Percentiles rank a stretch among this genome's conserved stretches.
These are phyloP conservation scores for Acleris emargana DNA, from an alignment of 2,888 invertebrate species.

Conservation along the genomic window DNA sequence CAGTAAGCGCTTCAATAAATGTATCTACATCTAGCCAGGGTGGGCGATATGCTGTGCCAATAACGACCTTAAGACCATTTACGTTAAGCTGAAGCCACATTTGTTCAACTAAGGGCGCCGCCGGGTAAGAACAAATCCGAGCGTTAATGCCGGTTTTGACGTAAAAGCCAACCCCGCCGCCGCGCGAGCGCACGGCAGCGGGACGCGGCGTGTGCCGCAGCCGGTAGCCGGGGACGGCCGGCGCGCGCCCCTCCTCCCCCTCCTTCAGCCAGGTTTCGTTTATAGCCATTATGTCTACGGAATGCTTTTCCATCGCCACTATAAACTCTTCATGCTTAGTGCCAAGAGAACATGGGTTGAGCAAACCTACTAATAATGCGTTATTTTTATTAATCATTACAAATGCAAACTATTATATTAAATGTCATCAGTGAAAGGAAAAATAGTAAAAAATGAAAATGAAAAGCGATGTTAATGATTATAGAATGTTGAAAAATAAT, in stretches of 20 bases:
- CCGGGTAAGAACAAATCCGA: constrained; percentile 1
- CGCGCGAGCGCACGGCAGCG: constrained; percentile 20
- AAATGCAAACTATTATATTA: too few relatives aligned
- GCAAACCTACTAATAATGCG: constrained; percentile 26
- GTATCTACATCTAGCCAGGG: constrained; percentile 9
- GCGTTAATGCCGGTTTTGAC: constrained; percentile 15
- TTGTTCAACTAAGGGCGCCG: constrained; percentile 4
- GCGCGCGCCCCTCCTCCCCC: constrained; percentile 42
- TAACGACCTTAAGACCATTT: not conserved
- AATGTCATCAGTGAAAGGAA: constrained; percentile 22
- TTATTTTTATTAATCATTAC: too few relatives aligned
- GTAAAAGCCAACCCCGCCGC: constrained; percentile 41
- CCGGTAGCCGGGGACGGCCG: constrained; percentile 40
- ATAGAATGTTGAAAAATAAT: too few relatives aligned
- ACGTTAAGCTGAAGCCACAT: constrained; percentile 12
- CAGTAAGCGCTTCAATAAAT: constrained; percentile 24
- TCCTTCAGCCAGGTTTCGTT: constrained; percentile 44
- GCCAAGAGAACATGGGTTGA: too few relatives aligned
- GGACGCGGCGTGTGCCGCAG: constrained; percentile 39
- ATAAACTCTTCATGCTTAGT: too few relatives aligned
- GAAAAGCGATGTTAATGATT: too few relatives aligned
- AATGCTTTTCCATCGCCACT: constrained; percentile 31
- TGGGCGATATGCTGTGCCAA: constrained; percentile 25
- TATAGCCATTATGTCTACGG: constrained; percentile 41
- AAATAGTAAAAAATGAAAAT: too few relatives aligned